Conservation (phyloP, 2,888 invertebrate genomes). For the Agonopterix heracliana region DNA sequence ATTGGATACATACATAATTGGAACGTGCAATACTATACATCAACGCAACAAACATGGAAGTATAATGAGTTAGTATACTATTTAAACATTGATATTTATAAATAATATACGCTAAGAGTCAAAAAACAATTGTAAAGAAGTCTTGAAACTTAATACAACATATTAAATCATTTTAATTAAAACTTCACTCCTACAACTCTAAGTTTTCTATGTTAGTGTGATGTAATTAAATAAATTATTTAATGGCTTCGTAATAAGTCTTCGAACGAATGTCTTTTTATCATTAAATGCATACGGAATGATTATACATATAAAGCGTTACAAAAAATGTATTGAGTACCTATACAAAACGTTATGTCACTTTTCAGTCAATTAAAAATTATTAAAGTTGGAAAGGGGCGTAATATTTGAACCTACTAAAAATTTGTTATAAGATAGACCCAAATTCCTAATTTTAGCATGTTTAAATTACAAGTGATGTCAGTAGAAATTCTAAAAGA, state of each 20-base stretch:
- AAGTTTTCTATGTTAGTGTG: no score
- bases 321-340: no score
- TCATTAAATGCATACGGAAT: no score
- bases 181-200: background rate
- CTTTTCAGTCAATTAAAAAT: background rate
- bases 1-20: background rate
- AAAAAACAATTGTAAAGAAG: background rate
- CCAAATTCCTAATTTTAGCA: background rate
- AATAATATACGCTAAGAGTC: background rate
- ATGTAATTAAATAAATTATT: no score
- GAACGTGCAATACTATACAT: background rate
- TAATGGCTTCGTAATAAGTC: no score
- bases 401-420: background rate
- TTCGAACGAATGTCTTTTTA: no score
- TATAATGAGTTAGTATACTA: background rate
- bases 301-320: background rate
- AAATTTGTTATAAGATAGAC: background rate
- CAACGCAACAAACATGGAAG: background rate
- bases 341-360: background rate
- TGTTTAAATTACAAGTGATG: conserved; percentile 26
- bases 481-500: conserved; percentile 60
- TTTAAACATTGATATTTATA: background rate
- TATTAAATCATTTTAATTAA: no score
- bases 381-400: background rate
- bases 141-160: no score